Evolutionary conservation across 1,140 invertebrate genomes (phyloP), one percentile per base, ranked within the genome.

Genomic region (Manduca sexta): DNA sequence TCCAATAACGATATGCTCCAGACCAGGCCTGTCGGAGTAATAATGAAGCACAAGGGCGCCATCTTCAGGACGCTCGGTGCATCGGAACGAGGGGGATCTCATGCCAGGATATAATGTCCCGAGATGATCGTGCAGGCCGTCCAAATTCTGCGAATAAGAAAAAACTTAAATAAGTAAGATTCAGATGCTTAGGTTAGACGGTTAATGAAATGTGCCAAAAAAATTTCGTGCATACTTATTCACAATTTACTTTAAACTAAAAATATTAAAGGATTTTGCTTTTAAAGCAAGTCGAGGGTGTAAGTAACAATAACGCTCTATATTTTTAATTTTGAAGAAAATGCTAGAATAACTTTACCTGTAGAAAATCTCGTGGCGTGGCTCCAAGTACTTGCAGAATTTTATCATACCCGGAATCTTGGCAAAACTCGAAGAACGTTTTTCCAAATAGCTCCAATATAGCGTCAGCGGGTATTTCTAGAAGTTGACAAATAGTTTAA

Each of bases 381-480:
- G 95, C 95, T 37, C 96, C 95, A 1, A 97, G 86, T 0, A 97
- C 95, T 86, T 97, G 94, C 3, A 97, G 87, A 57, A 97, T 97
- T 84, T 95, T 95, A 69, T 97, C 95, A 72, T 97, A 97, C 15
- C 95, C 95, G 12, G 95, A 97, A 74, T 97, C 95, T 84, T 97
- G 95, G 62, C 95, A 97, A 72, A 97, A 97, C 80, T 97, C 95
- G 70, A 97, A 97, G 78, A 97, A 97, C 76, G 94, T 97, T 70
- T 95, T 94, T 0, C 97, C 97, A 72, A 98, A 98, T 8, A 96
- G 84, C 86, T 98, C 96, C 47, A 98, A 86, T 65, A 98, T 97
- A 26, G 93, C 91, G 67, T 94, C 92, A 3, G 96, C 95, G 12
- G 95, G 95, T 49, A 97, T 94, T 67, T 96, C 97, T 98, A 75